Evolutionary conservation across 2,113 vertebrate species (phyloP).

Genomic region (Menura novaehollandiae): DNA sequence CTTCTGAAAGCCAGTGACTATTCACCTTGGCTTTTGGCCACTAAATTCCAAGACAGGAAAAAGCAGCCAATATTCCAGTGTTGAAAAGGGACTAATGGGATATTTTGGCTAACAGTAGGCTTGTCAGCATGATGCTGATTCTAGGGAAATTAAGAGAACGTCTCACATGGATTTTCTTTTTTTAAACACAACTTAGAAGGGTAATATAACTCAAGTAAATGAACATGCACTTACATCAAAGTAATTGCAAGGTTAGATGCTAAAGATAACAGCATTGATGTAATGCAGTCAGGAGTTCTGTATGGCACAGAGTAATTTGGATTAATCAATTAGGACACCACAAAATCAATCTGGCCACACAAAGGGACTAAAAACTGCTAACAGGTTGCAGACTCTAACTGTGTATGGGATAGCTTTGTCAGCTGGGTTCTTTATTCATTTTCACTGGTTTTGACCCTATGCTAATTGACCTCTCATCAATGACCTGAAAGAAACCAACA

Average conservation of each 20-base stretch:
- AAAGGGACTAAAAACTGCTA: not conserved
- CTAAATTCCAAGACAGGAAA: not conserved
- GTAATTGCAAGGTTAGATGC: not conserved
- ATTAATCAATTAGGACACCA: not conserved
- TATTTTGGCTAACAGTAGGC: not conserved
- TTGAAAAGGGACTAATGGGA: not conserved
- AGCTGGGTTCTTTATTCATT: not conserved
- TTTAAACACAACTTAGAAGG: not conserved
- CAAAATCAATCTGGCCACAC: not conserved
- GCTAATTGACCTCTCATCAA: not conserved
- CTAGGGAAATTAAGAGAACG: not conserved
- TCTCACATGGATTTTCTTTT: not conserved
- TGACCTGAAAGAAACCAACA: not conserved
- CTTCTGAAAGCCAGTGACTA: not conserved
- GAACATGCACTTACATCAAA: not conserved
- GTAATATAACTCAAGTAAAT: not conserved
- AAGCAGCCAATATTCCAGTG: not conserved
- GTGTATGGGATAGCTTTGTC: not conserved
- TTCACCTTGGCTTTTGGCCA: not conserved
- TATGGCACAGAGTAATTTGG: not conserved
- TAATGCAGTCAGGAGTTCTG: not conserved
- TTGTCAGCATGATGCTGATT: not conserved
- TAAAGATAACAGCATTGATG: not conserved
- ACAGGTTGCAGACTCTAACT: not conserved
- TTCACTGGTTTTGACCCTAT: not conserved